Base-by-base conservation (phyloP, 1,140 invertebrate genomes). In the Drosophila gunungcola region DNA sequence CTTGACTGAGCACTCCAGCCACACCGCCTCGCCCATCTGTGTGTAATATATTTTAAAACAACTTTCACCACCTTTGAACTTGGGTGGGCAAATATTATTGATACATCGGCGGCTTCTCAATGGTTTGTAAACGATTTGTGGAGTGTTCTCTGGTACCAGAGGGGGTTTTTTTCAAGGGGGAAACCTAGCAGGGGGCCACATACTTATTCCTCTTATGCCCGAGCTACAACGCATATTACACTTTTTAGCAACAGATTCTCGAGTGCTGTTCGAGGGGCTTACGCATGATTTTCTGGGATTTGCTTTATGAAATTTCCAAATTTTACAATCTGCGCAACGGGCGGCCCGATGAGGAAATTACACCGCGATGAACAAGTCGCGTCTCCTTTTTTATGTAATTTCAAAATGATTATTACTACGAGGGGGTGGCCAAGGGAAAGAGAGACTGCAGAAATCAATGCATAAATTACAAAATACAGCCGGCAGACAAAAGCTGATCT, bases 71-170 rank as follows among this genome's bases (percentile, higher is more conserved):
- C 84, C 84, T 89, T 75, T 72, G 53, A 77, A 55, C 75, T 68
- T n/a, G 34, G 34, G 21, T 64, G 48, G 16, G 75, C 76, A 89
- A 88, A 84, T 89, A 89, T 89, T 89, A 89, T 89, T 89, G 84
- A 89, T 89, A 89, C 85, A 84, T 89, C 77, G 84, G 49, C 84
- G 77, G 80, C 76, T 82, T 88, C 79, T 88, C 83, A 86, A 86
- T 86, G 83, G 83, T 54, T 86, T 88, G 83, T 86, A 77, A 88
- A 89, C 77, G 84, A 70, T 67, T 70, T 64, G 55, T 76, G 58
- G 81, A 82, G 82, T 16, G 36, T 63, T 68, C 7, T 62, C 56
- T 70, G 52, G 80, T 38, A 11, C 36, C 36, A 78, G 76, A 56
- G 74, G 12, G 45, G 16, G 21, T 5, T 36, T 29, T 13, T 29